Conservation (phyloP, 2,888 invertebrate genomes). For the Campopleginae sp. region DNA sequence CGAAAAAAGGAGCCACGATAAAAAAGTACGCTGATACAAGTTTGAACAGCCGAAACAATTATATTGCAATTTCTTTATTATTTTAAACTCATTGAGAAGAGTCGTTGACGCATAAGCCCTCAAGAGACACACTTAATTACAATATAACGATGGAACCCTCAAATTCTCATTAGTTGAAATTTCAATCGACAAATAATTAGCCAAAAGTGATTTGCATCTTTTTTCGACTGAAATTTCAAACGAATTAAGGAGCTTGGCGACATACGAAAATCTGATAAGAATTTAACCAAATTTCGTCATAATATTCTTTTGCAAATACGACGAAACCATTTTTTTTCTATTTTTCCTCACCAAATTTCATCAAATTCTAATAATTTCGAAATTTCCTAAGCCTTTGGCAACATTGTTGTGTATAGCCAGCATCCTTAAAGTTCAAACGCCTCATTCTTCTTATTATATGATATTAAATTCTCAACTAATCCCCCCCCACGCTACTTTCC, state of each 20-base stretch:
- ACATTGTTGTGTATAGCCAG: too few species aligned
- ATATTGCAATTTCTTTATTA: not conserved
- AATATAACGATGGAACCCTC: not conserved
- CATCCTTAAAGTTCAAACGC: not conserved
- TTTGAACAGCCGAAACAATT: conserved; percentile 2
- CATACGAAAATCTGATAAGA: too few species aligned
- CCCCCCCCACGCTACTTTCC: not conserved
- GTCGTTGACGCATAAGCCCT: not conserved
- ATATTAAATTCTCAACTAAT: not conserved
- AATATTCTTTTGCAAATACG: too few species aligned
- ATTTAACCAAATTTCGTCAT: too few species aligned
- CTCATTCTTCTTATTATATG: not conserved
- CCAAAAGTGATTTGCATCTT: not conserved
- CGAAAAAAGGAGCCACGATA: not conserved
- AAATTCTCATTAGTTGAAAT: not conserved
- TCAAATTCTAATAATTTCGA: too few species aligned
- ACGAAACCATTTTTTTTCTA: too few species aligned
- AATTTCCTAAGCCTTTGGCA: too few species aligned
- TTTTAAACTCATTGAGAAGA: not conserved
- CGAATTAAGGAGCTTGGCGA: too few species aligned
- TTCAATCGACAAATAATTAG: not conserved
- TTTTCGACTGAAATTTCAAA: not conserved
- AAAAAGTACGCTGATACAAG: not conserved
- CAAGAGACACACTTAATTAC: not conserved
- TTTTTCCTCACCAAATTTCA: too few species aligned